Conservation (phyloP, 2,113 vertebrate genomes). For the Esox niger region DNA sequence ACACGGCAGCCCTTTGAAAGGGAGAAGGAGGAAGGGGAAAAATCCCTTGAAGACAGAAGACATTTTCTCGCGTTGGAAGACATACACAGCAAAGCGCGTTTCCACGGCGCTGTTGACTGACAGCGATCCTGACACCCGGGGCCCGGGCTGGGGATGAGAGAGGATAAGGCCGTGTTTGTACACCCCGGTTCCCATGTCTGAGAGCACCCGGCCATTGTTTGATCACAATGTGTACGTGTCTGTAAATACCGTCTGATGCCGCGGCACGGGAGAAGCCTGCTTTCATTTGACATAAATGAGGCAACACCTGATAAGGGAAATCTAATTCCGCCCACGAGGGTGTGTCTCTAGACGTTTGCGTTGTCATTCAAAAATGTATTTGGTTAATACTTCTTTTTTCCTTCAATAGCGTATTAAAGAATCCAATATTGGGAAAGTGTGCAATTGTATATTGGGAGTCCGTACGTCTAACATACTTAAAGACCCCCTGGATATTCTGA, state of each 20-base stretch:
- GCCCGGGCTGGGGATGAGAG: slow-evolving; percentile 41
- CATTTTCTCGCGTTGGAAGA: slow-evolving; percentile 48
- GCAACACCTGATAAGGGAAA: slow-evolving; percentile 43
- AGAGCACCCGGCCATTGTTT: slow-evolving; percentile 45
- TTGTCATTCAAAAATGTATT: slow-evolving; percentile 37
- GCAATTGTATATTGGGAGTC: slow-evolving; percentile 33
- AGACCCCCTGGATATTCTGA: slow-evolving; percentile 40
- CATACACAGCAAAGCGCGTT: slow-evolving; percentile 7
- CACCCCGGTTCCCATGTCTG: slow-evolving; percentile 30
- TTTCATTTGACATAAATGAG: slow-evolving; percentile 53
- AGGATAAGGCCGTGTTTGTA: slow-evolving; percentile 55
- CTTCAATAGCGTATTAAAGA: slow-evolving; percentile 25
- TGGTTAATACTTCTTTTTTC: slow-evolving; percentile 18
- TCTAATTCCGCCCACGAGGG: slow-evolving; percentile 24
- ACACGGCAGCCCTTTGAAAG: slow-evolving; percentile 47
- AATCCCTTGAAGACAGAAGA: slow-evolving; percentile 64
- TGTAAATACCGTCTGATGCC: slow-evolving; percentile 28
- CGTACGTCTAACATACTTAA: slow-evolving; percentile 40
- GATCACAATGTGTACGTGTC: slow-evolving; percentile 34
- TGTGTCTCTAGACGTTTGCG: slow-evolving; percentile 29
- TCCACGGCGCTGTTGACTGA: slow-evolving; percentile 42
- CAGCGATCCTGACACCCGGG: slow-evolving; percentile 46
- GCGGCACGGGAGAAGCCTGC: slow-evolving; percentile 15
- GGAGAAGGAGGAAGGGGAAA: too few relatives aligned
- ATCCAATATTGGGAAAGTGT: slow-evolving; percentile 24